Percentiles rank a stretch among this genome's conserved stretches.
Evolutionary conservation across 2,797 vertebrate genomes (phyloP).

Genomic region (Acanthurus leucopareius): DNA sequence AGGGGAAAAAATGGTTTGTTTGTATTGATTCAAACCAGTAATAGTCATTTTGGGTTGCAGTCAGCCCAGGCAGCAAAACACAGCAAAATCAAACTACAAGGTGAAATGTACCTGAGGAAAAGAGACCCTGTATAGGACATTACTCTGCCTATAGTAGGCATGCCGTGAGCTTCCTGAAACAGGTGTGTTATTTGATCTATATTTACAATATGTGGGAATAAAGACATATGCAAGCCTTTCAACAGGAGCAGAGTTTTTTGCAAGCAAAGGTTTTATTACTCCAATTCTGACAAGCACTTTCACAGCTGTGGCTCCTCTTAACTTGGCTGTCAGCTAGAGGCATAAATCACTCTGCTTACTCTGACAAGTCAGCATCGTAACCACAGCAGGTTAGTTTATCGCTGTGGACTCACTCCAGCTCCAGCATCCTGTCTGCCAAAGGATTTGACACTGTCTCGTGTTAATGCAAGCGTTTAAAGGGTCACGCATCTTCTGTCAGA

Average conservation of each 20-base stretch:
- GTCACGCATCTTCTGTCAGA: slow-evolving; percentile 28
- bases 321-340: slow-evolving; percentile 45
- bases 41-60: neutral
- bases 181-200: slow-evolving; percentile 37
- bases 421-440: slow-evolving; percentile 17
- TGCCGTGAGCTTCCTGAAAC: slow-evolving; percentile 31
- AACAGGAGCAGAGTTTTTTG: slow-evolving; percentile 41
- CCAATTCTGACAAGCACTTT: slow-evolving; percentile 50
- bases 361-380: slow-evolving; percentile 45
- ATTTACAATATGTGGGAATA: slow-evolving; percentile 45
- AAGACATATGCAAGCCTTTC: slow-evolving; percentile 53
- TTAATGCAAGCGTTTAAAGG: slow-evolving; percentile 30
- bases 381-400: slow-evolving; percentile 47
- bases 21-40: too few relatives aligned
- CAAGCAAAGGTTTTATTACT: slow-evolving; percentile 51
- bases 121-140: neutral
- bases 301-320: slow-evolving; percentile 49
- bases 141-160: neutral
- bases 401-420: neutral
- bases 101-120: slow-evolving; percentile 4
- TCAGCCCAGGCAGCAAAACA: too few relatives aligned
- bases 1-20: too few relatives aligned
- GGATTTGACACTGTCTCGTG: slow-evolving; percentile 27
- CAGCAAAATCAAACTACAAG: neutral
- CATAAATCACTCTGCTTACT: slow-evolving; percentile 55